Percentiles rank a stretch among this genome's conserved stretches.
Evolutionary conservation across 2,888 invertebrate species (phyloP).

Genomic region (Sycophila texana): DNA sequence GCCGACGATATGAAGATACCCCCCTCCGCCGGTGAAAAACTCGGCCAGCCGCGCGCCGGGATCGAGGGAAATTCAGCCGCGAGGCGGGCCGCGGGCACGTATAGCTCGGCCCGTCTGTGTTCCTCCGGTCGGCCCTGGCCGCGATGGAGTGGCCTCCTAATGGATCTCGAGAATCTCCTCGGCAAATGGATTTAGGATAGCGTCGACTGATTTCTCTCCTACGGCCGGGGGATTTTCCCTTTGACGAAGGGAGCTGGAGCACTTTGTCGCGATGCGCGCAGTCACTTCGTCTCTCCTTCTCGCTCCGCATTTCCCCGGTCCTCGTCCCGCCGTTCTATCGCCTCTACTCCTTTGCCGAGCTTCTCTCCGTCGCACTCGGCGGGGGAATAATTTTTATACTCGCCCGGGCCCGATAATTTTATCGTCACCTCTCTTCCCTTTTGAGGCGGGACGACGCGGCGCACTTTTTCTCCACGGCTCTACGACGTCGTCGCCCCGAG

Average conservation of each 20-base stretch:
- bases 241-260: constrained; percentile 32
- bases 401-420: constrained; percentile 31
- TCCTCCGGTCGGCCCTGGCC: neutral
- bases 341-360: neutral
- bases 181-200: constrained; percentile 49
- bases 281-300: neutral
- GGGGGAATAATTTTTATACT: constrained; percentile 40
- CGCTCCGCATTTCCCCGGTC: no score
- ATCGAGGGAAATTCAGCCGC: constrained; percentile 16
- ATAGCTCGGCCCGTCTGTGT: neutral
- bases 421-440: neutral
- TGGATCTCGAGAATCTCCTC: constrained; percentile 48
- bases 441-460: neutral
- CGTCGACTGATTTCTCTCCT: constrained; percentile 49
- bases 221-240: constrained; percentile 9
- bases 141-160: constrained; percentile 42
- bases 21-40: neutral
- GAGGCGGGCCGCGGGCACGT: no score
- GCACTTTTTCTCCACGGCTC: constrained; percentile 3
- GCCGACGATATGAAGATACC: neutral
- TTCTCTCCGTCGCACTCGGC: neutral
- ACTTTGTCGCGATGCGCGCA: constrained; percentile 26
- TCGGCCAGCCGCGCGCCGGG: neutral
- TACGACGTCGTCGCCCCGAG: neutral
- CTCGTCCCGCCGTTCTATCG: neutral